These are phyloP conservation scores for Apodemia duryi DNA, from an alignment of 2,888 invertebrate genomes.

Conservation along the genomic window DNA sequence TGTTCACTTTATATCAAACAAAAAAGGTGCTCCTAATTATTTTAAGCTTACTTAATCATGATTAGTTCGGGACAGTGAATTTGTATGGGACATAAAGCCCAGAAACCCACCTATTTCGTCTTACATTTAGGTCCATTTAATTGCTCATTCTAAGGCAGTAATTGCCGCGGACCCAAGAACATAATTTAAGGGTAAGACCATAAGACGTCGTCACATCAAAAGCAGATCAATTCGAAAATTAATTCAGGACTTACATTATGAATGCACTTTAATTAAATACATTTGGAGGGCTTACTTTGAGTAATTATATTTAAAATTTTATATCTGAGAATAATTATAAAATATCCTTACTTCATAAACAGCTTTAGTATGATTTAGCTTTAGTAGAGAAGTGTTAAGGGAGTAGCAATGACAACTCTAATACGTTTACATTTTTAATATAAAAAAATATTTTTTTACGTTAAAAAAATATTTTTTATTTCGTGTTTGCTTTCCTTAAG, in stretches of 20 bases:
- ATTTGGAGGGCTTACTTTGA: neutral
- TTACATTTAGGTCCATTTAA: slow-evolving; percentile 7
- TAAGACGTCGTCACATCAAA: slow-evolving; percentile 14
- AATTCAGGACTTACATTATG: neutral
- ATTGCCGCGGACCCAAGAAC: slow-evolving; percentile 13
- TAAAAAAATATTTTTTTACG: too few relatives aligned
- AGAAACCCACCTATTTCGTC: neutral
- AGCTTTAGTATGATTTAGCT: too few relatives aligned
- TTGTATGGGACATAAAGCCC: slow-evolving; percentile 2
- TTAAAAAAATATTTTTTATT: too few relatives aligned
- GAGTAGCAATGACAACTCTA: too few relatives aligned
- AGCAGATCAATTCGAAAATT: slow-evolving; percentile 5
- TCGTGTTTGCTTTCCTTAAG: too few relatives aligned
- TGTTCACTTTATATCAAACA: neutral
- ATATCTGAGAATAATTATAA: neutral
- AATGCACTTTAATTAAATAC: neutral
- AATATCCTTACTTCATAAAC: neutral
- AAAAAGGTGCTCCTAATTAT: slow-evolving; percentile 2
- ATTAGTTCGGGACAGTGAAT: neutral
- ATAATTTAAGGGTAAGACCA: slow-evolving; percentile 7
- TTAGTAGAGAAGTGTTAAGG: too few relatives aligned
- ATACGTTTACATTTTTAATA: too few relatives aligned
- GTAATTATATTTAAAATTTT: neutral
- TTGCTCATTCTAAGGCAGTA: slow-evolving; percentile 3
- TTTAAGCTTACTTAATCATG: neutral